phyloP scores from a whole-genome alignment of 2,113 vertebrate species.

The Galeopterus variegatus region DNA sequence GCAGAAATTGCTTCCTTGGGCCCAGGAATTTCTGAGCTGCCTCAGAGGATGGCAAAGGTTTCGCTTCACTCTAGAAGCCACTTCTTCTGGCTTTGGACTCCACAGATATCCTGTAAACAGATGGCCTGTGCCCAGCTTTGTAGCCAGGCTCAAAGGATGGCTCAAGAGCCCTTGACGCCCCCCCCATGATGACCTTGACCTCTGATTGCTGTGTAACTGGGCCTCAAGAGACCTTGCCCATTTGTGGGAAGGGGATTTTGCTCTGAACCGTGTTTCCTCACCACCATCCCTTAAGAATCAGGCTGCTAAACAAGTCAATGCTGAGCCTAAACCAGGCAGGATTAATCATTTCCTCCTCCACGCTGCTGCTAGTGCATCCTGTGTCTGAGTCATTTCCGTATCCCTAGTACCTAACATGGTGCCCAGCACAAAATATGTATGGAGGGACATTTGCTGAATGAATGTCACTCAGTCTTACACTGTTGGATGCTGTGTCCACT shows the following conservation, averaged over 20 bases:
- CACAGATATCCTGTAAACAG: not conserved
- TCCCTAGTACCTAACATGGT: not conserved
- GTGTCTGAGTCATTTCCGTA: constrained; percentile 69
- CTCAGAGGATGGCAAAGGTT: not conserved
- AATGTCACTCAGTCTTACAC: not conserved
- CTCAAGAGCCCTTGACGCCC: not conserved
- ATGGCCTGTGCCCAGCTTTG: not conserved
- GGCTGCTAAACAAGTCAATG: not conserved
- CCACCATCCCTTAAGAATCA: constrained; percentile 41
- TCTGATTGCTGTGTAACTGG: not conserved
- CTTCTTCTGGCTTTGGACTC: not conserved
- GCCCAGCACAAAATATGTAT: not conserved
- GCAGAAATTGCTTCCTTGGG: not conserved
- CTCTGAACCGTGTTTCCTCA: constrained; percentile 35
- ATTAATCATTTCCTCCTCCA: constrained; percentile 64
- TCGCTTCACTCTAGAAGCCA: not conserved
- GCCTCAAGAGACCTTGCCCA: not conserved
- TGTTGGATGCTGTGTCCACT: not conserved
- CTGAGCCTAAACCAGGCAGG: constrained; percentile 19
- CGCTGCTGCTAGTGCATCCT: not conserved
- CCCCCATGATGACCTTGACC: not conserved
- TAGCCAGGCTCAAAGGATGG: not conserved
- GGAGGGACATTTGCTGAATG: not conserved
- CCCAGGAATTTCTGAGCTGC: not conserved
- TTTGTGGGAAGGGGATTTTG: not conserved